phyloP scores from a whole-genome alignment of 1,140 invertebrate genomes.

The Drosophila nasuta region DNA sequence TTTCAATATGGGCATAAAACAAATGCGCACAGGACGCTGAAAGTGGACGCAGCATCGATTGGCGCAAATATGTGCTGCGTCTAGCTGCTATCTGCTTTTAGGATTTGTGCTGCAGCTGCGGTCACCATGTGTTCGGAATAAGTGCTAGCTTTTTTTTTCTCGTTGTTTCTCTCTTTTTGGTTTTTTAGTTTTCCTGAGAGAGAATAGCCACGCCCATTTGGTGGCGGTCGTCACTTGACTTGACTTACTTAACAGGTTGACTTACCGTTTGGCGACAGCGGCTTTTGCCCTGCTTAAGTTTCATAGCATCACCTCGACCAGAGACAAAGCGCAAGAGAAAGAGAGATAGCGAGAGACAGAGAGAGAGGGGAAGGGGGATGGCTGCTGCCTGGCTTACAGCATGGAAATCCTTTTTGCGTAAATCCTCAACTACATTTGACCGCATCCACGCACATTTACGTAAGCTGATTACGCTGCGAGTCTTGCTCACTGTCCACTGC shows the following conservation, averaged over 20 bases:
- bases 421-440: slow-evolving; percentile 68
- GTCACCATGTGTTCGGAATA: slow-evolving; percentile 14
- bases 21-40: neutral
- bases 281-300: slow-evolving; percentile 31
- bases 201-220: slow-evolving; percentile 2
- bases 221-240: slow-evolving; percentile 32
- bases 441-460: slow-evolving; percentile 71
- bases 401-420: slow-evolving; percentile 64
- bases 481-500: slow-evolving; percentile 38
- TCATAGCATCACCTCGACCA: slow-evolving; percentile 11
- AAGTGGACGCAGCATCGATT: slow-evolving; percentile 7
- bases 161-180: too few relatives aligned
- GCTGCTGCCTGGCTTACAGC: slow-evolving; percentile 24
- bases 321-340: neutral
- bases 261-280: slow-evolving; percentile 36
- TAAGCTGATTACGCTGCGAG: slow-evolving; percentile 71
- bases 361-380: neutral
- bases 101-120: slow-evolving; percentile 21
- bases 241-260: slow-evolving; percentile 38
- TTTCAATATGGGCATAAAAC: neutral
- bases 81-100: neutral
- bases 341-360: neutral
- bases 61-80: neutral
- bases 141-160: neutral
- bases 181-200: neutral